phyloP scores from a whole-genome alignment of 2,113 vertebrate genomes.

The Aplodontia rufa region DNA sequence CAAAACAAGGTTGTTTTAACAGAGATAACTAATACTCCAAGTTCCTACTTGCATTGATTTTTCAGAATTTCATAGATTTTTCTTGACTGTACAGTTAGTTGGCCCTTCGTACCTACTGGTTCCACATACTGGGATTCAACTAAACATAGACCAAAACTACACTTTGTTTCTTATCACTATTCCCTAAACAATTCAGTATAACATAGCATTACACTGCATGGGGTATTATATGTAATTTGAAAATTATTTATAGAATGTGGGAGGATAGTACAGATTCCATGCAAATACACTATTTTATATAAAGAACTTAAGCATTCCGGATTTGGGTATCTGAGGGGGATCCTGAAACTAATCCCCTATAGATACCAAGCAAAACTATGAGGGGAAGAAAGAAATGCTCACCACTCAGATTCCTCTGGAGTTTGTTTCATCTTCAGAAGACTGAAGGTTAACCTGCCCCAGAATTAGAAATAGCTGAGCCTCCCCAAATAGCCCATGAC shows the following conservation, averaged over 20 bases:
- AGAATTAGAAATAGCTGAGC: not conserved
- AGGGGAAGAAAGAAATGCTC: not conserved
- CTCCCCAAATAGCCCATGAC: not conserved
- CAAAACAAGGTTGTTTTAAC: conserved; percentile 38
- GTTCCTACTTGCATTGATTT: not conserved
- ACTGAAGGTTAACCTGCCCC: not conserved
- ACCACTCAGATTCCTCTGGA: not conserved
- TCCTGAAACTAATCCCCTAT: not conserved
- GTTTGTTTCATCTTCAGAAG: not conserved
- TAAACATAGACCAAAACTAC: not conserved
- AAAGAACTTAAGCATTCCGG: not conserved
- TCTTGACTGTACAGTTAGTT: not conserved
- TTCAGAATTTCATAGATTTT: not conserved
- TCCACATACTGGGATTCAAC: not conserved
- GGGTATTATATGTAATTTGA: not conserved
- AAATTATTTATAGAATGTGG: not conserved
- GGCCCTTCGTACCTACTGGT: not conserved
- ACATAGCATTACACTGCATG: not conserved
- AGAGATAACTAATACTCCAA: conserved; percentile 11
- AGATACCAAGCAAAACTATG: not conserved
- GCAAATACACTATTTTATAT: not conserved
- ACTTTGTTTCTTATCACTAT: not conserved
- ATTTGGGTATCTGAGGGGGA: not conserved
- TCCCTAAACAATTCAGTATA: not conserved
- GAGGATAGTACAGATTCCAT: not conserved